Evolutionary conservation across 2,797 vertebrate species (phyloP), one percentile per base, ranked within the genome.

Genomic region (Muraenolepis orangiensis): DNA sequence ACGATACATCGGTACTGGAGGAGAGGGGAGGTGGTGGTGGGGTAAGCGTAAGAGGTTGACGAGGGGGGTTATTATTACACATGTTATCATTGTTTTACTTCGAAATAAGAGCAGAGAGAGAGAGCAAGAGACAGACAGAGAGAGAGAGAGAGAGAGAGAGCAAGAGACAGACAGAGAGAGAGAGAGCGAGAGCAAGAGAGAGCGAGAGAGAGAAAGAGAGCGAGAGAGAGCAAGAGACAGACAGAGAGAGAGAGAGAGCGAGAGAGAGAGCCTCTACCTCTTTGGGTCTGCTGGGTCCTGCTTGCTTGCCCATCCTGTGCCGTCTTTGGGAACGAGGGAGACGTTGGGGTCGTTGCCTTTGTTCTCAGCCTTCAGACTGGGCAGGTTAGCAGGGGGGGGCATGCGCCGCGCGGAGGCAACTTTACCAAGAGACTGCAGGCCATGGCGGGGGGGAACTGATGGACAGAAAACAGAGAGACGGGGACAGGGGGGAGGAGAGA

Each of bases 241-340:
- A 46, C 6, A n/a, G 18, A 57, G 46, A 57, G 51, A 57, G 51
- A 57, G 20, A 8, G n/a, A 1, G 66, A 4, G 64, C n/a, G n/a
- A 11, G n/a, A 34, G 38, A 11, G 16, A 0, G 29, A 11, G 0
- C 11, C 4, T 78, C 82, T 79, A 94, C 96, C 95, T 96, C 96
- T 97, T 98, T 96, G 94, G 96, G 95, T 97, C 96, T 91, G 94
- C 93, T 94, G 90, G 93, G 87, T 98, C 96, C 95, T 94, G 96
- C 93, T 97, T 96, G 96, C 96, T 98, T 95, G 96, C 97, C 97
- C 97, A 98, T 98, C 97, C 97, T 96, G 96, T 96, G 92, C 96
- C 97, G 97, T 98, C 97, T 94, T 96, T 96, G 88, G 97, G 97
- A 92, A 98, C 95, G 91, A 98, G 93, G 83, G 96, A 94, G 93